Percentiles rank a stretch among this genome's conserved stretches.
These are phyloP conservation scores for Oenanthe melanoleuca DNA, from an alignment of 2,113 vertebrate genomes.

Conservation along the genomic window DNA sequence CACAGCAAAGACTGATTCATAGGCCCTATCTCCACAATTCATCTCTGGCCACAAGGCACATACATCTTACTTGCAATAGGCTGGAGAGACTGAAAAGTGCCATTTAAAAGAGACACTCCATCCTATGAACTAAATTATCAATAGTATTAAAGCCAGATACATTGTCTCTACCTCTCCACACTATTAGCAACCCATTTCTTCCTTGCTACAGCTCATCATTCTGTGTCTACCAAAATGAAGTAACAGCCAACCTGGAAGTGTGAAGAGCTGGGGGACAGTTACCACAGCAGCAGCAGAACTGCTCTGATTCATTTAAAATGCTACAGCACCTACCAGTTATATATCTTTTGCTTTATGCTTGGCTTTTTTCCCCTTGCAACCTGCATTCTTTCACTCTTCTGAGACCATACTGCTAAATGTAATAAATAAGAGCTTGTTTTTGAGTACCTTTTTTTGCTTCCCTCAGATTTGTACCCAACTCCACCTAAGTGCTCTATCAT, in stretches of 20 bases:
- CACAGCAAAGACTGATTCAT: conserved; percentile 14
- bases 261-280: neutral
- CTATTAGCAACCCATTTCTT: conserved; percentile 41
- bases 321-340: neutral
- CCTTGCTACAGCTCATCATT: neutral
- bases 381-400: neutral
- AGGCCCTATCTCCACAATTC: conserved; percentile 40
- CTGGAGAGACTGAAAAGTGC: conserved; percentile 51
- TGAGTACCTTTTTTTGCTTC: neutral
- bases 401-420: neutral
- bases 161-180: neutral
- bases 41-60: conserved; percentile 41
- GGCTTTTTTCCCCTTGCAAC: neutral
- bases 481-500: accelerated
- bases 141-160: conserved; percentile 40
- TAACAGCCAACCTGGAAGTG: neutral
- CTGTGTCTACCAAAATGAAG: conserved; percentile 41
- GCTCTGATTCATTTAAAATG: neutral
- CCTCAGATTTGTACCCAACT: neutral
- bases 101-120: conserved; percentile 39
- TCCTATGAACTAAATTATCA: conserved; percentile 51
- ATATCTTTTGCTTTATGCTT: neutral
- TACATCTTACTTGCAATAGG: conserved; percentile 52
- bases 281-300: neutral
- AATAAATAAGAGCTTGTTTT: neutral